These are phyloP conservation scores for Emydocephalus ijimae DNA, from an alignment of 2,113 vertebrate species.

Conservation along the genomic window DNA sequence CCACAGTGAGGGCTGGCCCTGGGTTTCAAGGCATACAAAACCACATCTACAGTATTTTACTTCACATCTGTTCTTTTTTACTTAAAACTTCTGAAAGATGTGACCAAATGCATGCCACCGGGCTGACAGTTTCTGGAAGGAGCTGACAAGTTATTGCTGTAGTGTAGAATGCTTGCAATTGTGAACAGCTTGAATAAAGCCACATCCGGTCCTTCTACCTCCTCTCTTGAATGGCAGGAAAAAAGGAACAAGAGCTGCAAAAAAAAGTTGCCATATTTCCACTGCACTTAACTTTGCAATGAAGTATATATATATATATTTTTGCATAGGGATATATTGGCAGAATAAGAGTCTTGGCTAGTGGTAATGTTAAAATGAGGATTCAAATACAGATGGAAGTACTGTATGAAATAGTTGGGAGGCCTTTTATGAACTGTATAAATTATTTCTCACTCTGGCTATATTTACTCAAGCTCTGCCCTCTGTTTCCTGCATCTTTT, in stretches of 20 bases:
- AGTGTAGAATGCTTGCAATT: slow-evolving; percentile 5
- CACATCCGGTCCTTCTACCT: not conserved
- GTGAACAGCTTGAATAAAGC: slow-evolving; percentile 8
- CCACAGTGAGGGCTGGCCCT: slow-evolving; percentile 3
- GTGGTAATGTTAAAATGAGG: not conserved
- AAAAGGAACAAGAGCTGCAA: not conserved
- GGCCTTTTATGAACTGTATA: not conserved
- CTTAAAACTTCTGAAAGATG: not conserved
- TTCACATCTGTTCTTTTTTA: not conserved
- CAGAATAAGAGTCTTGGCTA: slow-evolving; percentile 13
- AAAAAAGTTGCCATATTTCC: slow-evolving; percentile 19
- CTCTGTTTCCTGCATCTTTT: not conserved
- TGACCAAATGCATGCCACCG: slow-evolving; percentile 6
- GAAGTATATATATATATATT: not conserved
- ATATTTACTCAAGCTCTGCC: not conserved
- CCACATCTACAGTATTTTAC: not conserved
- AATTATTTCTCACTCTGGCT: not conserved
- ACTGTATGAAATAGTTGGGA: not conserved
- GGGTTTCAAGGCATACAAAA: slow-evolving; percentile 1
- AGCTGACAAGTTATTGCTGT: slow-evolving; percentile 14
- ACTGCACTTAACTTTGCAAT: not conserved
- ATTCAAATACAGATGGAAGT: not conserved
- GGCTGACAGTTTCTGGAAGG: slow-evolving; percentile 7
- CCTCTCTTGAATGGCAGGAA: not conserved
- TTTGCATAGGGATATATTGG: not conserved